Evolutionary conservation across 2,113 vertebrate species (phyloP).

Genomic region (Leptobrachium leishanense): DNA sequence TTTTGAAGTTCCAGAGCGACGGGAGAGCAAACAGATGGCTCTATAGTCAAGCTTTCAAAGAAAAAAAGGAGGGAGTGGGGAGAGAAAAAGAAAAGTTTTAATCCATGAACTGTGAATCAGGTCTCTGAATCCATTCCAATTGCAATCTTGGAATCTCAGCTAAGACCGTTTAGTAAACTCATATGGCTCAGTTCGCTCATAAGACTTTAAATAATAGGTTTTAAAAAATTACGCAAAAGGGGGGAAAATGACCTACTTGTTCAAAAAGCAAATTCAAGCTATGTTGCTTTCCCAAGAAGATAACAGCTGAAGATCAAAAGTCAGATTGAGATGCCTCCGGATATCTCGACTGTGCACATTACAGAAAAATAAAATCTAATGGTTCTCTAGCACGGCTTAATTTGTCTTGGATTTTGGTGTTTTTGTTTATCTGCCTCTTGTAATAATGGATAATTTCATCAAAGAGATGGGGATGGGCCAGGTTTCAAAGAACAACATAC

Average conservation of each 20-base stretch:
- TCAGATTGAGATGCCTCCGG: slow-evolving; percentile 10
- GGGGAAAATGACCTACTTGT: background rate
- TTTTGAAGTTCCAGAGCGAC: too few relatives aligned
- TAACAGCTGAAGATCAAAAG: slow-evolving; percentile 17
- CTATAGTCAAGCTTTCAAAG: too few relatives aligned
- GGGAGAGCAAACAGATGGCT: too few relatives aligned
- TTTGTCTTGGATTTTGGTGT: slow-evolving; percentile 7
- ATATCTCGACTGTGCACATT: slow-evolving; percentile 6
- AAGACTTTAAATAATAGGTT: slow-evolving; percentile 6
- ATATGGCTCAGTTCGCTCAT: background rate
- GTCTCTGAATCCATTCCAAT: background rate
- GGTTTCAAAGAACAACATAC: too few relatives aligned
- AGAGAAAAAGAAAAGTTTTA: too few relatives aligned
- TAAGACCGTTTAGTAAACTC: background rate
- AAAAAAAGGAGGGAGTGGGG: too few relatives aligned
- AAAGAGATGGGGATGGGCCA: background rate
- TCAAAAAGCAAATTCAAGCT: background rate
- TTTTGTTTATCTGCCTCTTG: background rate
- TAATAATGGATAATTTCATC: slow-evolving; percentile 10
- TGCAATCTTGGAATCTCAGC: background rate
- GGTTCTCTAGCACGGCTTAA: background rate
- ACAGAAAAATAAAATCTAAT: slow-evolving; percentile 20
- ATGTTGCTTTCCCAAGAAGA: slow-evolving; percentile 10
- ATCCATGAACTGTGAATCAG: background rate
- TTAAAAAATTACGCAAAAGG: slow-evolving; percentile 10